A percentile compares a stretch with the other conserved stretches of the same genome.
Evolutionary conservation across 2,888 invertebrate genomes (phyloP).

Genomic region (Stenolophus ochropezus): DNA sequence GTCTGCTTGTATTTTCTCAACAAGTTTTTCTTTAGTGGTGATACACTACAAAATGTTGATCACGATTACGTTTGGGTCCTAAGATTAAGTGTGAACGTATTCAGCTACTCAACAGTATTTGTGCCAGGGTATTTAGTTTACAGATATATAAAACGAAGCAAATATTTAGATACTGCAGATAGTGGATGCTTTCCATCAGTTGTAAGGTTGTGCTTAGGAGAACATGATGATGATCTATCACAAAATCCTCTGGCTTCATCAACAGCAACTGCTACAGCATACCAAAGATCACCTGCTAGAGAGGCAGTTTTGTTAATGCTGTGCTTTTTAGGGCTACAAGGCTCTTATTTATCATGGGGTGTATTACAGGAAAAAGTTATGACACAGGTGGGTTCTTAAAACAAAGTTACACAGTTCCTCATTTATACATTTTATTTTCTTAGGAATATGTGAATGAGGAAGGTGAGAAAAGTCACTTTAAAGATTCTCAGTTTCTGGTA

Average conservation of each 20-base stretch:
- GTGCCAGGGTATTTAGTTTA: slow-evolving; percentile 89
- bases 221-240: slow-evolving; percentile 73
- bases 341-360: slow-evolving; percentile 96
- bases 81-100: slow-evolving; percentile 85
- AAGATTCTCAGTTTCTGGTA: slow-evolving; percentile 97
- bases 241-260: slow-evolving; percentile 67
- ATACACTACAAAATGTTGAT: slow-evolving; percentile 73
- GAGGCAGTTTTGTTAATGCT: slow-evolving; percentile 80
- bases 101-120: slow-evolving; percentile 92
- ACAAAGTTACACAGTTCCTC: neutral
- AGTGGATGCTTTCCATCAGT: slow-evolving; percentile 73
- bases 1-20: slow-evolving; percentile 73
- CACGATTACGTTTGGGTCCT: slow-evolving; percentile 84
- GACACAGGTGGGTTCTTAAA: slow-evolving; percentile 80
- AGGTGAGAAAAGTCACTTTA: slow-evolving; percentile 83
- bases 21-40: slow-evolving; percentile 66
- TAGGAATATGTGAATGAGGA: slow-evolving; percentile 81
- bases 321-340: slow-evolving; percentile 92
- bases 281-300: slow-evolving; percentile 66
- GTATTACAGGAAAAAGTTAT: slow-evolving; percentile 98
- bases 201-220: slow-evolving; percentile 75
- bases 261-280: slow-evolving; percentile 65
- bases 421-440: slow-evolving; percentile 59
- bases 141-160: slow-evolving; percentile 85
- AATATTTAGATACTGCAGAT: slow-evolving; percentile 83